phyloP scores from a whole-genome alignment of 2,888 invertebrate species.

The Platypus cylindrus region DNA sequence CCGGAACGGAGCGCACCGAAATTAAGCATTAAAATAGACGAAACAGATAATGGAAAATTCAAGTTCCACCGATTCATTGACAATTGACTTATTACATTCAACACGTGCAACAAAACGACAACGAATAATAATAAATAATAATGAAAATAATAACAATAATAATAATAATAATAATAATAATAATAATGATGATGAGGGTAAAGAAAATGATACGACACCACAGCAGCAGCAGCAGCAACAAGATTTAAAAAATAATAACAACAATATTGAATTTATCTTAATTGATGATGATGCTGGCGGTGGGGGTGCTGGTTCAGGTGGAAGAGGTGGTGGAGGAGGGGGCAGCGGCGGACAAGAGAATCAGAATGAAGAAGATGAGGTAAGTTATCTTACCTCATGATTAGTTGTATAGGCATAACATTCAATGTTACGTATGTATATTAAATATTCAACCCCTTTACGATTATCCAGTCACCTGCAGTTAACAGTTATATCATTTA shows the following conservation, averaged over 20 bases:
- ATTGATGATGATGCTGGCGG: slow-evolving; percentile 33
- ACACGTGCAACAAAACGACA: slow-evolving; percentile 30
- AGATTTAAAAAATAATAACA: slow-evolving; percentile 29
- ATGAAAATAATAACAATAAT: slow-evolving; percentile 17
- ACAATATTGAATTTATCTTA: slow-evolving; percentile 37
- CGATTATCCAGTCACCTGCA: too few species aligned
- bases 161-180: slow-evolving; percentile 17
- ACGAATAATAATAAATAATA: slow-evolving; percentile 23
- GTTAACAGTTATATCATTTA: too few species aligned
- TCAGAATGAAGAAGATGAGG: slow-evolving; percentile 34
- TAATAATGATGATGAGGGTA: slow-evolving; percentile 20
- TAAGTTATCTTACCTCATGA: slow-evolving; percentile 25
- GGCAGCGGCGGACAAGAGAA: too few species aligned
- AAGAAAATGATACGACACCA: slow-evolving; percentile 14
- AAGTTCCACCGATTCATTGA: slow-evolving; percentile 35
- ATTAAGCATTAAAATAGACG: too few species aligned
- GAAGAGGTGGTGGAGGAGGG: too few species aligned
- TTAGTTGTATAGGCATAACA: too few species aligned
- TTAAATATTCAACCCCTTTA: too few species aligned
- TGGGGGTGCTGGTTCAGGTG: slow-evolving; percentile 25
- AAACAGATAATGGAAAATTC: slow-evolving; percentile 33
- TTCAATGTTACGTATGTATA: too few species aligned
- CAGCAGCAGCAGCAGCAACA: too few species aligned
- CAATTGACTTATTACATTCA: slow-evolving; percentile 32
- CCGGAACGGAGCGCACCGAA: too few species aligned